Evolutionary conservation across 1,140 invertebrate species (phyloP), one percentile per base, ranked within the genome.

Genomic region (Conopomorpha cramerella): DNA sequence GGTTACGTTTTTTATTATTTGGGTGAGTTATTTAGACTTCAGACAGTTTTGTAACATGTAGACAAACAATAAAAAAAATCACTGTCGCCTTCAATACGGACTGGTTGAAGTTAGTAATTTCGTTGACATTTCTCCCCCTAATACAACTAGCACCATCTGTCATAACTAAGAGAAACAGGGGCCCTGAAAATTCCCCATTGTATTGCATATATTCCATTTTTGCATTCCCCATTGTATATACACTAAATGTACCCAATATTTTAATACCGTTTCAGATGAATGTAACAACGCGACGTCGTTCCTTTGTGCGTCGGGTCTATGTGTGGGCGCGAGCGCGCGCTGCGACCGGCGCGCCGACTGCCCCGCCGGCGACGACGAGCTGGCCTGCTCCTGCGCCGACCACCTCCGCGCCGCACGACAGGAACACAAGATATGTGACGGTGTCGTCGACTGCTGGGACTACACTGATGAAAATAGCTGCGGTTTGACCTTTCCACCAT

Each of bases 281-380:
- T 84, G 82, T 56, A 63, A 61, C 23, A 79, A 80, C 38, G 41
- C 46, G 34, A 74, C 67, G 11, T 80, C 71, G 12, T 72, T 82
- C 38, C 72, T 68, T 34, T 90, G 89, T 57, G 55, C 59, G 1
- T 82, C 81, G 51, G 87, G 85, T 0, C 82, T 82, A 45, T 92
- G 90, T 57, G 66, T 91, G 10, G 81, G 86, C 0, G 53, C 79
- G 27, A 81, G 81, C 7, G 82, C 84, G 2, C 79, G 86, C 36
- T 93, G 90, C 52, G 91, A 93, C 51, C 83, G 86, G 54, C 61
- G 90, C 2, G 73, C 86, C 4, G 90, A 93, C 51, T 93, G 90
- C 51, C 49, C 76, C 1, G 82, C 82, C 38, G 86, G 86, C 0
- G 85, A 85, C 41, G 90, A 92, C 51, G 90, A 91, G 62, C 66